Evolutionary conservation across 2,888 invertebrate species (phyloP).

Genomic region (Sicus ferrugineus): DNA sequence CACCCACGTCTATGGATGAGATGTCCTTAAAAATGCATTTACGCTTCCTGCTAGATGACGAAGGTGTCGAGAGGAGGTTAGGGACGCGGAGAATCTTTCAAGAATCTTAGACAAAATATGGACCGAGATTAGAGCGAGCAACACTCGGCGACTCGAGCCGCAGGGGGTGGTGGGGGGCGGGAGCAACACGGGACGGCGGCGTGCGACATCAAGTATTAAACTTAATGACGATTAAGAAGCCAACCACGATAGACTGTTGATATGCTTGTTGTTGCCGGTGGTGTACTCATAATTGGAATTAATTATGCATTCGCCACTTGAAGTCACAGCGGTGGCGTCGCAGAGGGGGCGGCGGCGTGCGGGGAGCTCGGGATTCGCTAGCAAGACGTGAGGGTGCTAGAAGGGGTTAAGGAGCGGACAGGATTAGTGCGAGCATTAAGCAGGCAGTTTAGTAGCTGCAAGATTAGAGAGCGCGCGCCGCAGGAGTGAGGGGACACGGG

Average conservation of each 20-base stretch:
- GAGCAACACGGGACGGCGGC: neutral
- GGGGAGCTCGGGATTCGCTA: neutral
- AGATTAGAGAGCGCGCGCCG: neutral
- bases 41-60: neutral
- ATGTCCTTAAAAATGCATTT: neutral
- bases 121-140: neutral
- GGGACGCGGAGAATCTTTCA: neutral
- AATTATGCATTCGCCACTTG: slow-evolving; percentile 65
- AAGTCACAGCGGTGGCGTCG: slow-evolving; percentile 47
- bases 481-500: slow-evolving; percentile 1
- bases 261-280: slow-evolving; percentile 47
- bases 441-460: slow-evolving; percentile 23
- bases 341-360: slow-evolving; percentile 12
- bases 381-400: slow-evolving; percentile 3
- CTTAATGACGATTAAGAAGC: slow-evolving; percentile 29
- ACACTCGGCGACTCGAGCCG: neutral
- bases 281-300: slow-evolving; percentile 66
- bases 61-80: neutral
- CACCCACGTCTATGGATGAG: neutral
- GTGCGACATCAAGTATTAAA: slow-evolving; percentile 16
- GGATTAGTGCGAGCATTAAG: slow-evolving; percentile 31
- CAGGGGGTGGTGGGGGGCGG: neutral
- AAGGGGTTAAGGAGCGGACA: slow-evolving; percentile 10
- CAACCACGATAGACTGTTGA: slow-evolving; percentile 13
- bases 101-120: neutral